A percentile compares a stretch with the other conserved stretches of the same genome.
phyloP scores from a whole-genome alignment of 2,113 vertebrate species.

The Protomyctophum bolini region DNA sequence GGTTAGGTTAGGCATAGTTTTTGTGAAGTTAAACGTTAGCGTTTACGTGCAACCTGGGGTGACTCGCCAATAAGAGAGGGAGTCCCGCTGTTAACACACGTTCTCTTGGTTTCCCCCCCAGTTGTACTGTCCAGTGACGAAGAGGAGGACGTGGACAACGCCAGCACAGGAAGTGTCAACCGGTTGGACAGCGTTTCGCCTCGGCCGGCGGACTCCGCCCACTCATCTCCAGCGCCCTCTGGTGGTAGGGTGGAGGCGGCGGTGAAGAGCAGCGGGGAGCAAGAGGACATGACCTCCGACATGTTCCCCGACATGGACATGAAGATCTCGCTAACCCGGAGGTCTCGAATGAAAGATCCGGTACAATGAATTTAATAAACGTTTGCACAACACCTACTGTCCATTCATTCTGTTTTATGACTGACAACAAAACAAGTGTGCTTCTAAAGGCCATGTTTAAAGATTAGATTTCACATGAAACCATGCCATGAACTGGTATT shows the following conservation, averaged over 20 bases:
- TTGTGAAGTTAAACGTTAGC: too few species aligned
- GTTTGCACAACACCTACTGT: too few species aligned
- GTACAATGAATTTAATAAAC: slow-evolving; percentile 67
- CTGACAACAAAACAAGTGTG: too few species aligned
- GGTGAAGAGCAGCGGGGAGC: slow-evolving; percentile 83
- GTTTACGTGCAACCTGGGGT: too few species aligned
- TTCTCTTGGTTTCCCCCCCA: slow-evolving; percentile 59
- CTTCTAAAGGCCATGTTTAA: too few species aligned
- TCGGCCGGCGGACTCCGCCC: slow-evolving; percentile 89
- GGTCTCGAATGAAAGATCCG: slow-evolving; percentile 93
- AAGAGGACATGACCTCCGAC: slow-evolving; percentile 77
- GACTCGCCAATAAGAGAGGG: too few species aligned
- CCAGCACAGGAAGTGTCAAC: slow-evolving; percentile 83
- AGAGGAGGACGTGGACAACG: slow-evolving; percentile 85
- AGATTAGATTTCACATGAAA: too few species aligned
- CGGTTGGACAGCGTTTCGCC: slow-evolving; percentile 89
- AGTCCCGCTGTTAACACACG: neutral
- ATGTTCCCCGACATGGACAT: slow-evolving; percentile 83
- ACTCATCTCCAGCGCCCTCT: slow-evolving; percentile 89
- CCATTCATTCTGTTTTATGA: too few species aligned
- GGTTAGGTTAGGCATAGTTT: too few species aligned
- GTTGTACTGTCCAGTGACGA: slow-evolving; percentile 93
- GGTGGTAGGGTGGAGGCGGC: slow-evolving; percentile 90
- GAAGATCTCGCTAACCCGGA: slow-evolving; percentile 82
- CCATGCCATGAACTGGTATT: too few species aligned